These are phyloP conservation scores for Drosophila ochracea DNA, from an alignment of 2,888 invertebrate genomes.

Conservation along the genomic window DNA sequence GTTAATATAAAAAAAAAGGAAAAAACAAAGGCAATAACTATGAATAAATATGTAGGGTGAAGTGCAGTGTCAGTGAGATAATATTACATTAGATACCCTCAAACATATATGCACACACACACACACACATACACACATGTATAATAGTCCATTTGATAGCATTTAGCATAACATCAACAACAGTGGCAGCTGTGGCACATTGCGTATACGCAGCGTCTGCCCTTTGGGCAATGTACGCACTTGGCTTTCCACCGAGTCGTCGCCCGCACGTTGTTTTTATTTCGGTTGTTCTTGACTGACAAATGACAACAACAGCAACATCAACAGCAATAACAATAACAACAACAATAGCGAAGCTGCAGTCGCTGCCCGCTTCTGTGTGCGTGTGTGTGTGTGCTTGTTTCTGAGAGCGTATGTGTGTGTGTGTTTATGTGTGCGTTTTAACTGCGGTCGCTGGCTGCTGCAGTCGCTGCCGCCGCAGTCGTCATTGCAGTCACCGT, in stretches of 20 bases:
- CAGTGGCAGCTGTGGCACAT: constrained; percentile 45
- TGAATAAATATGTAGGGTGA: constrained; percentile 5
- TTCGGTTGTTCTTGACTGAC: constrained; percentile 69
- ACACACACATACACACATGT: neutral
- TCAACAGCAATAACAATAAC: constrained; percentile 23
- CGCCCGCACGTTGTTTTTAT: constrained; percentile 58
- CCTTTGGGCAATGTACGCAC: constrained; percentile 62
- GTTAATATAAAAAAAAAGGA: neutral
- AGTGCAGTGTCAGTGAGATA: constrained; percentile 21
- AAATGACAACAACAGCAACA: constrained; percentile 45
- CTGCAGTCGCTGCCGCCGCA: constrained; percentile 48
- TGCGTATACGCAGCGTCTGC: constrained; percentile 70
- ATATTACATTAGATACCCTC: neutral
- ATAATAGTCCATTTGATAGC: neutral
- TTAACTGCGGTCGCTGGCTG: constrained; percentile 51
- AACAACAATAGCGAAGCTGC: constrained; percentile 56
- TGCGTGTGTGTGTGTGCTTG: constrained; percentile 11
- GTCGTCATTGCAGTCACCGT: constrained; percentile 40
- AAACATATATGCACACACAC: neutral
- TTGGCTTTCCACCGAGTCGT: constrained; percentile 54
- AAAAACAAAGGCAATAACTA: constrained; percentile 4
- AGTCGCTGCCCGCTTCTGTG: constrained; percentile 44
- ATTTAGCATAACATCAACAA: constrained; percentile 8
- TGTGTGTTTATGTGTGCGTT: constrained; percentile 25
- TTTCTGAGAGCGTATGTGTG: constrained; percentile 21